Base-by-base conservation (phyloP, 2,888 invertebrate genomes). In the Macaria liturata region DNA sequence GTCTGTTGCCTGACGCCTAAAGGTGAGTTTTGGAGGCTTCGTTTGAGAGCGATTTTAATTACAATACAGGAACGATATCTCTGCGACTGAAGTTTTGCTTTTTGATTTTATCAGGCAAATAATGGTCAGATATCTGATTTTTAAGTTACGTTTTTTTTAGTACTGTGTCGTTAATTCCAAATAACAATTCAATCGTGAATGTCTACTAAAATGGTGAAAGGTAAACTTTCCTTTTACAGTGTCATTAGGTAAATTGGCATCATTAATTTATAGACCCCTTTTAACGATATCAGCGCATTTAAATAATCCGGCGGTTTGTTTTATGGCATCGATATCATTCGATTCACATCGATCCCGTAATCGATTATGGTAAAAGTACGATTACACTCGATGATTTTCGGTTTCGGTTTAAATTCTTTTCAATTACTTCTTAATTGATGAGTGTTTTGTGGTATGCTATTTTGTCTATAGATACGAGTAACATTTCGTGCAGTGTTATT, bases 171-270 rank as follows among this genome's bases (percentile, higher is more conserved):
- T 20, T 20, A 20, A 20, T 20, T 20, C 20, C 20, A 58, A 48
- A 65, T 67, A 70, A 68, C 76, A 67, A 77, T 75, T 76, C 80
- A 81, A 79, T 79, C 75, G 73, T 78, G 78, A 80, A 83, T 73
- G 37, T 30, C 9, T 48, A 77, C 69, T 70, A 69, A 76, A 81
- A 78, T 73, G 74, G 76, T 79, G 77, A 80, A 81, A 85, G 86
- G 87, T 87, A 84, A 90, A 89, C 80, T 85, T 89, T 83, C 83
- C 88, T 86, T 91, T 90, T 88, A 90, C 88, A 88, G 78, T 85
- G 86, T 90, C 88, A 91, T 91, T 90, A 91, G 87, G 88, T 84
- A 90, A 90, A 91, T 91, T 89, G 87, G 80, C 75, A 66, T 84
- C 87, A 86, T 89, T 90, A 88, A 89, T 90, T 88, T 88, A 85